Base-by-base conservation (phyloP, 2,888 invertebrate species). In the Drosophila mimetica region DNA sequence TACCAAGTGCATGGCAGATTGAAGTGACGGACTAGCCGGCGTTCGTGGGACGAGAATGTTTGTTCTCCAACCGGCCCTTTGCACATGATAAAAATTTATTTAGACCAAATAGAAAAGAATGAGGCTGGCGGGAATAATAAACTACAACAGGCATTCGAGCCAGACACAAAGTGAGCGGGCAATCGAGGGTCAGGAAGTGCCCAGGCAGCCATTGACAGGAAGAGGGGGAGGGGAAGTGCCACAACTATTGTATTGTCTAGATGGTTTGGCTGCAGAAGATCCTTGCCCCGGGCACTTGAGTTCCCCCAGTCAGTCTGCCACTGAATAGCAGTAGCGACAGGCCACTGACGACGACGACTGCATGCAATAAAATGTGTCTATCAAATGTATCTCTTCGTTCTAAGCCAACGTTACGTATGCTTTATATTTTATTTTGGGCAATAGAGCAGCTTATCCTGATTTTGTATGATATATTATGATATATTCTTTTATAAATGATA, bases 31-130 rank as follows among this genome's bases (percentile, higher is more conserved):
- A 83, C 77, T 74, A 32, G 66, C 30, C 60, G 57, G 25, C 14
- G 44, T 44, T 28, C 44, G 14, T 9, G n/a, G n/a, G n/a, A 34
- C 30, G 37, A 48, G 52, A 65, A 37, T 69, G 59, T 67, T 60
- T 59, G 70, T 53, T 64, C 67, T 58, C 67, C 52, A 60, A 7
- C 25, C 54, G 55, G 71, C 58, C 63, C 65, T 76, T 78, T 79
- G 78, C 86, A 88, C 86, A 89, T 76, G 77, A 86, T 85, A 86
- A 86, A 86, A 86, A 88, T 81, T 76, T 81, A 86, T 89, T 80
- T 88, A 88, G 79, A 89, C 77, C 86, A 81, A 88, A 89, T 87
- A 86, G 83, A 79, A 81, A 84, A 84, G 78, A 89, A 87, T 77
- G 78, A 77, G 80, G 71, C 85, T 75, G 76, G 84, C 75, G 87